Conservation (phyloP, 2,797 vertebrate species). For the Clangula hyemalis region DNA sequence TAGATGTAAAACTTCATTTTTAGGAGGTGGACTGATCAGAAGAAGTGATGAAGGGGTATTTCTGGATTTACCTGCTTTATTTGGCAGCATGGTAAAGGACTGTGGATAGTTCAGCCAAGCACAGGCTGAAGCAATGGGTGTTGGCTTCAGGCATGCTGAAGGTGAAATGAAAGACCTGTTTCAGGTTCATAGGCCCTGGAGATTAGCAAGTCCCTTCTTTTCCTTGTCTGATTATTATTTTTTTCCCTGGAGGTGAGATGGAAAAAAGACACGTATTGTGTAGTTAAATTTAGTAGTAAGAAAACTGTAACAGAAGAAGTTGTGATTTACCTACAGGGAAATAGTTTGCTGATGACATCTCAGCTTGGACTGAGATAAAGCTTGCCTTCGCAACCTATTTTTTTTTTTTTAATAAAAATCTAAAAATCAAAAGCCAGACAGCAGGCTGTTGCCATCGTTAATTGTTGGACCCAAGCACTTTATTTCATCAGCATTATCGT, state of each 20-base stretch:
- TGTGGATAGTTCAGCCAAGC: background rate
- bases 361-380: constrained; percentile 1
- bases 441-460: background rate
- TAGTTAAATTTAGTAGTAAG: background rate
- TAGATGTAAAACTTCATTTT: background rate
- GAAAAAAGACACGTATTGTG: background rate
- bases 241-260: background rate
- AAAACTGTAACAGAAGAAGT: constrained; percentile 4
- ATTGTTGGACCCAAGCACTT: background rate
- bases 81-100: background rate
- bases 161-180: background rate
- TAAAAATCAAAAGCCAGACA: constrained; percentile 8
- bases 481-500: constrained; percentile 24
- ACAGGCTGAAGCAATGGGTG: background rate
- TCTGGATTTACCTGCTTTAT: background rate
- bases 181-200: background rate
- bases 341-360: constrained; percentile 59
- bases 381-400: constrained; percentile 32
- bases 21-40: background rate
- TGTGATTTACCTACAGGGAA: constrained; percentile 55
- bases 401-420: constrained; percentile 13
- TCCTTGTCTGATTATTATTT: background rate
- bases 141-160: background rate
- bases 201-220: background rate
- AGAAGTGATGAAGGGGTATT: background rate